Evolutionary conservation across 2,888 invertebrate genomes (phyloP).

Genomic region (Andrena bucephala): DNA sequence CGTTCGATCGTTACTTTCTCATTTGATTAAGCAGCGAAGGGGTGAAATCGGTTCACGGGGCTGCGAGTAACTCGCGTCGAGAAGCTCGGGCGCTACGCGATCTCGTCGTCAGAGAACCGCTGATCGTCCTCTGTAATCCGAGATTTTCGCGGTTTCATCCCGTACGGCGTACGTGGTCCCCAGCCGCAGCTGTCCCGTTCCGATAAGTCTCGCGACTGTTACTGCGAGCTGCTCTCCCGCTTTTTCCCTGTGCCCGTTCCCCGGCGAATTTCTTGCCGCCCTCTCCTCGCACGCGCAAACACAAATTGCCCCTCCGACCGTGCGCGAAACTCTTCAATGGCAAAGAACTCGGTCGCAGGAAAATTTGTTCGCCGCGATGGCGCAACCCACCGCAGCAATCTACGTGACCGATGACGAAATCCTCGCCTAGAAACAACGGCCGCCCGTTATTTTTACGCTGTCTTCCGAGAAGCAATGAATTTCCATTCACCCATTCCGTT

Average conservation of each 20-base stretch:
- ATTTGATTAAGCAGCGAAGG: no score
- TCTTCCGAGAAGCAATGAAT: no score
- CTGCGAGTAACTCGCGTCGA: background rate
- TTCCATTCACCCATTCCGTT: no score
- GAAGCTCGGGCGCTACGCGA: background rate
- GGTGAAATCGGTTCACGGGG: no score
- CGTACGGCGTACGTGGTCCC: conserved; percentile 43
- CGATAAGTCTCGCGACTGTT: conserved; percentile 47
- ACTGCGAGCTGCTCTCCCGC: conserved; percentile 3
- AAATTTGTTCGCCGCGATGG: background rate
- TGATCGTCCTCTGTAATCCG: conserved; percentile 59
- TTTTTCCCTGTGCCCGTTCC: background rate
- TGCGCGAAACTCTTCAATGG: background rate
- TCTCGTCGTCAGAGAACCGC: conserved; percentile 51
- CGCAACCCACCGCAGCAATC: conserved; percentile 3
- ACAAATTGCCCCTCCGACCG: conserved; percentile 1
- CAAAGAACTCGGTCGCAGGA: conserved; percentile 4
- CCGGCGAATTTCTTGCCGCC: conserved; percentile 6
- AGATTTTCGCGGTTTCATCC: conserved; percentile 67
- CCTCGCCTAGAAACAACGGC: background rate
- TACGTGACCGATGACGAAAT: conserved; percentile 12
- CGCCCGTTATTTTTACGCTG: conserved; percentile 11
- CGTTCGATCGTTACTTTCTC: no score
- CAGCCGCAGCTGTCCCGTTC: conserved; percentile 60
- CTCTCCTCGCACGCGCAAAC: conserved; percentile 16